Evolutionary conservation across 2,113 vertebrate genomes (phyloP).

Genomic region (Trichechus manatus): DNA sequence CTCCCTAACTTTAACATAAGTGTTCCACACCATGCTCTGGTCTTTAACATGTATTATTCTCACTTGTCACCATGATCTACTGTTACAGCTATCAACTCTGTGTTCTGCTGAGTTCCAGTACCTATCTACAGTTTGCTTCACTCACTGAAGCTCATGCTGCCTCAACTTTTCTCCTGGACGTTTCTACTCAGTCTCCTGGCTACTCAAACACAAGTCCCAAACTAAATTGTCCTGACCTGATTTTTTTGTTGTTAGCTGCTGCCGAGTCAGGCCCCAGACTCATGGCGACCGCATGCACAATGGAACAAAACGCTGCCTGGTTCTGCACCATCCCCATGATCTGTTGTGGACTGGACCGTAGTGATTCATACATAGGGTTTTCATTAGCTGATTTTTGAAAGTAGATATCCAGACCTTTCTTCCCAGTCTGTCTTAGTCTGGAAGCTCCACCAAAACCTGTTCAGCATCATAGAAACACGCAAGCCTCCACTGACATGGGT

Average conservation of each 20-base stretch:
- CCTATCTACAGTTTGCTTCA: not conserved
- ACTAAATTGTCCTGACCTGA: not conserved
- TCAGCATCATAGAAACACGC: not conserved
- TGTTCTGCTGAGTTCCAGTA: not conserved
- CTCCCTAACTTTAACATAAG: not conserved
- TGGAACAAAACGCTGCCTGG: not conserved
- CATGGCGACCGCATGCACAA: not conserved
- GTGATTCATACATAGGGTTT: not conserved
- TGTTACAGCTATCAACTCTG: not conserved
- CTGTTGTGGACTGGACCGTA: not conserved
- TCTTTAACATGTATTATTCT: constrained; percentile 38
- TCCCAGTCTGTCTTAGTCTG: not conserved
- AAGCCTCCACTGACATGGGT: not conserved
- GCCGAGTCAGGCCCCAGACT: not conserved
- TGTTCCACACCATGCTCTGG: not conserved
- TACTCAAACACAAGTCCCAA: constrained; percentile 12
- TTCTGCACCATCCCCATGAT: not conserved
- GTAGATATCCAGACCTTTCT: not conserved
- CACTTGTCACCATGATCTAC: not conserved
- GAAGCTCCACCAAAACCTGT: not conserved
- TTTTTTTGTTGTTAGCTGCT: not conserved
- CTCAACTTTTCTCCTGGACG: not conserved
- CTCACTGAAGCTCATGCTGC: not conserved
- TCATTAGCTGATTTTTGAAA: not conserved
- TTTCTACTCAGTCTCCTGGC: not conserved